These are phyloP conservation scores for Brachyhypopomus occidentalis DNA, from an alignment of 2,113 vertebrate species.

Conservation along the genomic window DNA sequence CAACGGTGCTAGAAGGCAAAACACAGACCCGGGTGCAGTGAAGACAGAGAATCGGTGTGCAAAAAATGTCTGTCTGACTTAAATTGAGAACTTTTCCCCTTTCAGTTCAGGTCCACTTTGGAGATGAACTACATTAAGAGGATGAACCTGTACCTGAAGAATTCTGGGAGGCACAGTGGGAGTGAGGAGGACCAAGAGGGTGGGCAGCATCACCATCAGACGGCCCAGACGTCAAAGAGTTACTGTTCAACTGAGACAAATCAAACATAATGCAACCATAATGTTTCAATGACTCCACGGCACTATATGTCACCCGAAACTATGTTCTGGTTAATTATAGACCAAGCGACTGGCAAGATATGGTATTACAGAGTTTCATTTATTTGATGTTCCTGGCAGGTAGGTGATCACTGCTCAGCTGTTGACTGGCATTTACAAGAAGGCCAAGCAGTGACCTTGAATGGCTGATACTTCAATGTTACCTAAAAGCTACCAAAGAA, in stretches of 20 bases:
- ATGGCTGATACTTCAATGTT: neutral
- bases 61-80: neutral
- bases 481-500: conserved; percentile 4
- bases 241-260: conserved; percentile 61
- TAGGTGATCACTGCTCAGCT: conserved; percentile 5
- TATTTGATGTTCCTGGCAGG: conserved; percentile 12
- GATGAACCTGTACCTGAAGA: conserved; percentile 35
- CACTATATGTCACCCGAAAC: neutral
- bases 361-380: conserved; percentile 38
- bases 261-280: neutral
- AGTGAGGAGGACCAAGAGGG: conserved; percentile 27
- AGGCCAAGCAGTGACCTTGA: conserved; percentile 9
- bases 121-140: neutral
- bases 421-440: conserved; percentile 8
- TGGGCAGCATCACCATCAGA: conserved; percentile 57
- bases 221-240: conserved; percentile 60
- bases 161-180: conserved; percentile 52
- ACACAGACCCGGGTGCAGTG: neutral
- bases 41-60: neutral
- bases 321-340: conserved; percentile 28
- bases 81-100: neutral
- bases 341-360: neutral
- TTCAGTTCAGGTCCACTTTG: neutral
- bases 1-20: conserved; percentile 67
- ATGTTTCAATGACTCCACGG: neutral